A percentile compares a stretch with the other conserved stretches of the same genome.
Conservation (phyloP, 2,113 vertebrate species). For the Aptenodytes patagonicus region DNA sequence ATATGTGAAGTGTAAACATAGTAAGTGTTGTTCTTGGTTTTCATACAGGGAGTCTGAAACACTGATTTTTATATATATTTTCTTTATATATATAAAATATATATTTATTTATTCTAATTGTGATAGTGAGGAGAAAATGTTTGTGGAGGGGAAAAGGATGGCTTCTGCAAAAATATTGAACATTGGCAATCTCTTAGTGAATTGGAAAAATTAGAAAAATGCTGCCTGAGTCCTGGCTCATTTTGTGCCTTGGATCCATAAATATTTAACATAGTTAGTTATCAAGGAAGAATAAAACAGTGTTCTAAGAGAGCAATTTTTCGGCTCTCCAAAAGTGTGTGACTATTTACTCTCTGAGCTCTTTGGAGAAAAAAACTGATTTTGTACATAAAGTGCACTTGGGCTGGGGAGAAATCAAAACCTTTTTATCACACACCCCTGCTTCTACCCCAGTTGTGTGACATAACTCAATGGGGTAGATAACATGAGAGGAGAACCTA, state of each 20-base stretch:
- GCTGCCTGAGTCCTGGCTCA: not conserved
- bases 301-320: not conserved
- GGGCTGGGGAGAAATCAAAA: not conserved
- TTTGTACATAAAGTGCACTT: not conserved
- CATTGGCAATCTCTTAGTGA: not conserved
- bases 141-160: not conserved
- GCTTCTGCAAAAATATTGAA: not conserved
- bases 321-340: not conserved
- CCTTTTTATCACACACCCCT: not conserved
- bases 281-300: not conserved
- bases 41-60: not conserved
- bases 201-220: not conserved
- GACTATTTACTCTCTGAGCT: not conserved
- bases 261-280: not conserved
- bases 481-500: fast-evolving
- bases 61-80: not conserved
- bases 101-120: not conserved
- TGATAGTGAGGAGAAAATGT: not conserved
- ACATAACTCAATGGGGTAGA: not conserved
- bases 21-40: not conserved
- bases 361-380: not conserved
- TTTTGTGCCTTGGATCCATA: not conserved
- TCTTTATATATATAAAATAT: not conserved
- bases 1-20: not conserved
- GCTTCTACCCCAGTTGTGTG: not conserved